Evolutionary conservation across 2,797 vertebrate species (phyloP).

Genomic region (Tenualosa ilisha): DNA sequence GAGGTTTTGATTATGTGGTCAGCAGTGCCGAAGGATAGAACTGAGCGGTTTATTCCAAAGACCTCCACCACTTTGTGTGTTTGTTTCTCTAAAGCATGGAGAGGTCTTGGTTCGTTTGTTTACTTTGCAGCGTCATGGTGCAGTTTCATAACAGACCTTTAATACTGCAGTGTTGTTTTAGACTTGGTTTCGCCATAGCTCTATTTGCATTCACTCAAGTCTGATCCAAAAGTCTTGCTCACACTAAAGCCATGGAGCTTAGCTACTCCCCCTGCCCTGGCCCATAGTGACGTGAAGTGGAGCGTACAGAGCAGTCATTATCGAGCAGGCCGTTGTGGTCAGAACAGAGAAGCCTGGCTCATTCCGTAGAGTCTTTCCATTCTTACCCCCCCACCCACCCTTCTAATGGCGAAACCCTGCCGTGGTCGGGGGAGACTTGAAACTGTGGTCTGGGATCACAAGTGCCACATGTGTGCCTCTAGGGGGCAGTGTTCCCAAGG

Average conservation of each 20-base stretch:
- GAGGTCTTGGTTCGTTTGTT: background rate
- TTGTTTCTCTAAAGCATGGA: background rate
- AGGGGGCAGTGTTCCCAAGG: conserved; percentile 37
- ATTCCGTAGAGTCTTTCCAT: conserved; percentile 4
- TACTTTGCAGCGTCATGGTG: background rate
- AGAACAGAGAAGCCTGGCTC: conserved; percentile 5
- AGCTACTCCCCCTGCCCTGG: background rate
- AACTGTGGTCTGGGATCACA: background rate
- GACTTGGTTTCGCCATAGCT: background rate
- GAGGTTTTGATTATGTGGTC: background rate
- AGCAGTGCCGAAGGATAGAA: background rate
- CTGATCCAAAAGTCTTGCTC: background rate
- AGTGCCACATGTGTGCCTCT: background rate
- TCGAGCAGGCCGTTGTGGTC: background rate
- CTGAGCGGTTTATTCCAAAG: background rate
- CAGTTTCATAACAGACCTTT: background rate
- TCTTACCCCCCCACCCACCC: background rate
- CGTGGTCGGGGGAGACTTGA: conserved; percentile 24
- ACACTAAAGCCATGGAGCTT: background rate
- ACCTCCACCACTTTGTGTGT: background rate
- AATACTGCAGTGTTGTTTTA: background rate
- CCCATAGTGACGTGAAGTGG: background rate
- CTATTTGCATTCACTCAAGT: background rate
- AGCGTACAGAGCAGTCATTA: conserved; percentile 8
- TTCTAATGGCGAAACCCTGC: background rate